Conservation (phyloP, 2,888 invertebrate species). For the Palloptera scutellata region DNA sequence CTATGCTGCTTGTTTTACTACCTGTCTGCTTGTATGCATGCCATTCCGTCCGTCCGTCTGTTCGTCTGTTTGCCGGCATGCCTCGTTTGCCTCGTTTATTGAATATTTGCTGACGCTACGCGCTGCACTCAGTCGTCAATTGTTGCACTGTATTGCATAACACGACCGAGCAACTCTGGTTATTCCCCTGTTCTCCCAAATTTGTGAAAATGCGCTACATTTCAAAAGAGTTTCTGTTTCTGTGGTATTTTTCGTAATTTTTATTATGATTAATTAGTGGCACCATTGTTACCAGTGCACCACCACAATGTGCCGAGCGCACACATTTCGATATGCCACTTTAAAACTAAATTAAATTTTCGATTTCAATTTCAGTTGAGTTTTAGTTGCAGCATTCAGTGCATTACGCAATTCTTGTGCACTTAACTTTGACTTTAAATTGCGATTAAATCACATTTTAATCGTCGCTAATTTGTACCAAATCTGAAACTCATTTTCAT, state of each 20-base stretch:
- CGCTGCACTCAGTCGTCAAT: slow-evolving; percentile 1
- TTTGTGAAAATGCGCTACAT: neutral
- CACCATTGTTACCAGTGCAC: neutral
- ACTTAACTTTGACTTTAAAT: slow-evolving; percentile 54
- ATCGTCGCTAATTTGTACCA: too few species aligned
- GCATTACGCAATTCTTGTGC: slow-evolving; percentile 38
- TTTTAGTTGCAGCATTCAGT: too few species aligned
- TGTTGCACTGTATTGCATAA: slow-evolving; percentile 10
- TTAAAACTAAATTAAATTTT: neutral
- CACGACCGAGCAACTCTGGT: neutral
- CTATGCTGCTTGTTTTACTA: neutral
- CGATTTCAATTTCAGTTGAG: neutral
- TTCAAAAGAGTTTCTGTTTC: slow-evolving; percentile 4
- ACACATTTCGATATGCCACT: neutral
- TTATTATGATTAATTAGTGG: slow-evolving; percentile 19
- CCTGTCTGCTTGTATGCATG: neutral
- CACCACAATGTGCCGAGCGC: too few species aligned
- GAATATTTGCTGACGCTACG: too few species aligned
- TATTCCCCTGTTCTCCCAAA: too few species aligned
- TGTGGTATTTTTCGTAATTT: too few species aligned
- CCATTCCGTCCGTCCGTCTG: neutral
- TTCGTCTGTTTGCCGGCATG: too few species aligned
- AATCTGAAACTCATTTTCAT: too few species aligned
- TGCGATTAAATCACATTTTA: slow-evolving; percentile 39
- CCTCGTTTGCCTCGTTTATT: too few species aligned